These are phyloP conservation scores for Chaenocephalus aceratus DNA, from an alignment of 2,113 vertebrate genomes.

Conservation along the genomic window DNA sequence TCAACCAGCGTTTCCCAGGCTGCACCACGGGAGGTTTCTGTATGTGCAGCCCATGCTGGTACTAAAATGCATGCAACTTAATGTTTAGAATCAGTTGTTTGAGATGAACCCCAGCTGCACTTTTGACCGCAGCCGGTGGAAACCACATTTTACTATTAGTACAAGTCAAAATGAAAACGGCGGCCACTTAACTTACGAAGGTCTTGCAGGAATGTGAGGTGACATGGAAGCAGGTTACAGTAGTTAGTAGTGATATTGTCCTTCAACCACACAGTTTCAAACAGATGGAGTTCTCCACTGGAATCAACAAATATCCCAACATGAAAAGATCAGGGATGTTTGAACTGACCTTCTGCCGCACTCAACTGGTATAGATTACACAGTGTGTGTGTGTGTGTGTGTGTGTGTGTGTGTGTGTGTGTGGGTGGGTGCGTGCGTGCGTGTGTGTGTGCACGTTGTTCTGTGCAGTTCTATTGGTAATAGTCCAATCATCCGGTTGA, in stretches of 20 bases:
- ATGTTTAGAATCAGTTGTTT: neutral
- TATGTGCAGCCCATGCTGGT: neutral
- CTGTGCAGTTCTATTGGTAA: conserved; percentile 2
- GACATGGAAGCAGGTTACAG: neutral
- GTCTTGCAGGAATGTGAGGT: neutral
- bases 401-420: conserved; percentile 8
- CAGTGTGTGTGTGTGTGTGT: neutral
- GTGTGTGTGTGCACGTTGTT: neutral
- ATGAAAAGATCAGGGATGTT: conserved; percentile 12
- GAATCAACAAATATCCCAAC: conserved; percentile 26
- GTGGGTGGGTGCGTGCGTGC: neutral
- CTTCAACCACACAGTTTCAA: conserved; percentile 22
- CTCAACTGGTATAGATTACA: neutral
- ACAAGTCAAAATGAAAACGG: neutral
- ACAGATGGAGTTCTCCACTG: conserved; percentile 30
- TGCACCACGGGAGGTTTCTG: no score
- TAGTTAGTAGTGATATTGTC: conserved; percentile 11
- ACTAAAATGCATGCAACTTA: neutral
- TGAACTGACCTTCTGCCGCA: neutral
- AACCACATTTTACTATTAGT: neutral
- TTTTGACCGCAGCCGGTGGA: neutral
- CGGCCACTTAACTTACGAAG: neutral
- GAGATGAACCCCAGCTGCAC: neutral
- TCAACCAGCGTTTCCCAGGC: no score
- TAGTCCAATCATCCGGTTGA: conserved; percentile 8